Evolutionary conservation across 2,888 invertebrate species (phyloP).

Genomic region (Hypomecis atomaria): DNA sequence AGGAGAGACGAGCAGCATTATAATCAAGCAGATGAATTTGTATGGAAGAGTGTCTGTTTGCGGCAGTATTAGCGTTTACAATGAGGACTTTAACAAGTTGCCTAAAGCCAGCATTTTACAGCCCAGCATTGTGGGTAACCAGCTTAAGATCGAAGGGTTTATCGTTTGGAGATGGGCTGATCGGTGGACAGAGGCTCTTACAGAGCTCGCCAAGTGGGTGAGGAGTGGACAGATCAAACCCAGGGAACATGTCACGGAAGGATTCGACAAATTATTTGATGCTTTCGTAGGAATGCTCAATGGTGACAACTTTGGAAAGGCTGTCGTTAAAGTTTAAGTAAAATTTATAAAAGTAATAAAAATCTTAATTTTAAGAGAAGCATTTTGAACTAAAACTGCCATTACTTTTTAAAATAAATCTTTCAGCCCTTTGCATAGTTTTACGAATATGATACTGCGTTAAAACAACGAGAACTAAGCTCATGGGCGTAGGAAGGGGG

Average conservation of each 20-base stretch:
- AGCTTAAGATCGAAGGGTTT: conserved; percentile 87
- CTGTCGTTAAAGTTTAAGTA: conserved; percentile 85
- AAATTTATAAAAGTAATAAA: not conserved
- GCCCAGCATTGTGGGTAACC: conserved; percentile 17
- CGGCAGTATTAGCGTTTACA: conserved; percentile 86
- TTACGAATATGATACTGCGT: too few relatives aligned
- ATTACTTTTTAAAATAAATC: too few relatives aligned
- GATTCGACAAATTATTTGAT: conserved; percentile 88
- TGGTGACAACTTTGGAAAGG: conserved; percentile 88
- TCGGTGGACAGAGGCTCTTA: conserved; percentile 84
- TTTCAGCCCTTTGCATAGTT: too few relatives aligned
- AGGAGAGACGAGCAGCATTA: conserved; percentile 84
- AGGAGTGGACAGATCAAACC: conserved; percentile 81
- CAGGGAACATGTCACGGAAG: conserved; percentile 87
- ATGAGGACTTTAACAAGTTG: conserved; percentile 48
- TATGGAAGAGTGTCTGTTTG: conserved; percentile 86
- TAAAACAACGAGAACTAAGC: too few relatives aligned
- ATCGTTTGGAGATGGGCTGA: conserved; percentile 74
- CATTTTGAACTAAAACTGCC: too few relatives aligned
- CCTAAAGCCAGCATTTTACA: conserved; percentile 14
- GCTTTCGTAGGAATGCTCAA: conserved; percentile 87
- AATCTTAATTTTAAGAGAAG: too few relatives aligned
- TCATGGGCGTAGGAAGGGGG: too few relatives aligned
- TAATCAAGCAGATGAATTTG: conserved; percentile 84
- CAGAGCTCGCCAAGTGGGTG: conserved; percentile 85